These are phyloP conservation scores for Diorhabda sublineata DNA, from an alignment of 1,140 invertebrate genomes.

Conservation along the genomic window DNA sequence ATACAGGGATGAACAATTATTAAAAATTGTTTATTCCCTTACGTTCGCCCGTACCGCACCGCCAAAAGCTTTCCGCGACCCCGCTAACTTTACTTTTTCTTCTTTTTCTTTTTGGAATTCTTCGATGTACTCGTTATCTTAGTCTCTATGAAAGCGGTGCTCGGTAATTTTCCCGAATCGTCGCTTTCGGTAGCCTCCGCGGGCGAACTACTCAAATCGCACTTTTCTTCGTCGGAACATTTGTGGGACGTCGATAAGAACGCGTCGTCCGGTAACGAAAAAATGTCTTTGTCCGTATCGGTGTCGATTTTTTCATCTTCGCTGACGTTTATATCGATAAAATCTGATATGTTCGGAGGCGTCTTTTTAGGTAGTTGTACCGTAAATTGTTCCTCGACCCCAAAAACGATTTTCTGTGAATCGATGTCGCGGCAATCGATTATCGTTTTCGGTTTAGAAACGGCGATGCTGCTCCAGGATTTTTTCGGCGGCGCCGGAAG, in stretches of 20 bases:
- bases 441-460: constrained; percentile 24
- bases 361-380: constrained; percentile 28
- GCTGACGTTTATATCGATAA: constrained; percentile 31
- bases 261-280: constrained; percentile 3
- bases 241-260: constrained; percentile 40
- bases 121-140: constrained; percentile 10
- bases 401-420: constrained; percentile 20
- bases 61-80: background rate
- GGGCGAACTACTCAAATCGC: constrained; percentile 36
- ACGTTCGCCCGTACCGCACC: background rate
- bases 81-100: constrained; percentile 23
- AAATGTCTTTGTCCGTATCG: constrained; percentile 4
- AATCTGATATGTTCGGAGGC: constrained; percentile 20
- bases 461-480: constrained; percentile 38
- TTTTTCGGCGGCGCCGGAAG: constrained; percentile 30
- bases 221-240: constrained; percentile 41
- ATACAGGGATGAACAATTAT: background rate
- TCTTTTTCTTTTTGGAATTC: constrained; percentile 19
- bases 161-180: constrained; percentile 39
- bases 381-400: constrained; percentile 28
- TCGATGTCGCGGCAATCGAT: constrained; percentile 24
- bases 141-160: background rate
- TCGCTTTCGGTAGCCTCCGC: constrained; percentile 45
- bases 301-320: constrained; percentile 20
- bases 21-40: background rate